Conservation (phyloP, 2,888 invertebrate species). For the Eupithecia inturbata region DNA sequence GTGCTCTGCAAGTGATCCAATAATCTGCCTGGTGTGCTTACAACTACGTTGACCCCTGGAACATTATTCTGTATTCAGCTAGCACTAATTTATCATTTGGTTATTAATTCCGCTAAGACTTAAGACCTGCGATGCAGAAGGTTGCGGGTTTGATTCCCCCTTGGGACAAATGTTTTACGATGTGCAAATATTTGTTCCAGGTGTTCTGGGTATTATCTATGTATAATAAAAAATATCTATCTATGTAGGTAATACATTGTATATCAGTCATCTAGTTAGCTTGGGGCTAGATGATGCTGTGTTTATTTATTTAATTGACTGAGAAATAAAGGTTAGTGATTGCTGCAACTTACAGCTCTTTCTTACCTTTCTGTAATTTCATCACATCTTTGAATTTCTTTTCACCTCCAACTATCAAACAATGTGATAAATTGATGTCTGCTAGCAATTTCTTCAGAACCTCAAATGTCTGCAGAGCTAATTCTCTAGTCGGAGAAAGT, state of each 20-base stretch:
- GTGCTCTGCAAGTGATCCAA: conserved; percentile 97
- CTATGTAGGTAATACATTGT: no score
- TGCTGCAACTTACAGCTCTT: conserved; percentile 1
- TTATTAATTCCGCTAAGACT: no score
- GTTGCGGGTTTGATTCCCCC: no score
- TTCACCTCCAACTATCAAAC: conserved; percentile 96
- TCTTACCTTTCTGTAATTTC: conserved; percentile 89
- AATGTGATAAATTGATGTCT: conserved; percentile 91
- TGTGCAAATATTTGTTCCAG: no score
- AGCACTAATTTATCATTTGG: not conserved
- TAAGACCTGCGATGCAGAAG: no score
- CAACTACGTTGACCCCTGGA: conserved; percentile 93
- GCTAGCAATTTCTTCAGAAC: conserved; percentile 94
- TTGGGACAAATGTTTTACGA: no score
- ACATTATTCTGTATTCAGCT: not conserved
- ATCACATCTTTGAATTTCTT: conserved; percentile 93
- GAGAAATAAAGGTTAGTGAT: not conserved
- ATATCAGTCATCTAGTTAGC: no score
- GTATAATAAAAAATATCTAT: no score
- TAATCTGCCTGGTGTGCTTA: conserved; percentile 97
- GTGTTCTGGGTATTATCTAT: no score
- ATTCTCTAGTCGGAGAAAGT: conserved; percentile 97
- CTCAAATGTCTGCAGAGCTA: conserved; percentile 97
- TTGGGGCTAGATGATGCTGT: no score
- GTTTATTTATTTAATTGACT: no score